Evolutionary conservation across 2,797 vertebrate genomes (phyloP).

Genomic region (Gallirallus australis): DNA sequence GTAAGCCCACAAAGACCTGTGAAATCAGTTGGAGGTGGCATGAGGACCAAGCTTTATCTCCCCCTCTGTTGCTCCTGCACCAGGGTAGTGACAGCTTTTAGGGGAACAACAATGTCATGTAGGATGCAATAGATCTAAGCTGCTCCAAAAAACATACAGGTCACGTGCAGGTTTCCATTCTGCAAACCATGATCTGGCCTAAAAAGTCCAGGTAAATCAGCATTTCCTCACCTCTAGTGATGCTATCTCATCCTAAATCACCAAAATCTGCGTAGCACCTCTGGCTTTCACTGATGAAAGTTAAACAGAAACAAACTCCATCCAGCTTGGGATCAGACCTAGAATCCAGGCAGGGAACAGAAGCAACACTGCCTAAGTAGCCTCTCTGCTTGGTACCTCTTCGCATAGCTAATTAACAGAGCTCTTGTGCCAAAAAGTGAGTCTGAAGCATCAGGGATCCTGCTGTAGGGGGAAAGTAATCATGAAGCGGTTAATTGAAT

Average conservation of each 20-base stretch:
- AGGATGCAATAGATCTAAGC: background rate
- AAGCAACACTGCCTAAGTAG: background rate
- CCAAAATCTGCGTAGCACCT: background rate
- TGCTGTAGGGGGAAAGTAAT: background rate
- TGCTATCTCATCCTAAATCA: background rate
- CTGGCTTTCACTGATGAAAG: background rate
- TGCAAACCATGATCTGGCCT: background rate
- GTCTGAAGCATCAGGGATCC: conserved; percentile 12
- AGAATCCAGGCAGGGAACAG: background rate
- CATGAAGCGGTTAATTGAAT: conserved; percentile 49
- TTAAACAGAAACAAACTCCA: background rate
- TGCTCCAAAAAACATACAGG: background rate
- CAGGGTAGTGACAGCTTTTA: background rate
- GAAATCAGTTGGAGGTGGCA: background rate
- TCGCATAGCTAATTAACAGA: conserved; percentile 18
- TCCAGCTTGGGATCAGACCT: background rate
- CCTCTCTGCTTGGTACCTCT: background rate
- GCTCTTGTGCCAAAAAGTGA: background rate
- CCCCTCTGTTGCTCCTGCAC: rapidly evolving
- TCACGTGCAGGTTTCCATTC: background rate
- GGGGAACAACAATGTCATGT: background rate
- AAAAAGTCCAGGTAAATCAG: background rate
- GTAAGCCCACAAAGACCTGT: background rate
- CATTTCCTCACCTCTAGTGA: background rate
- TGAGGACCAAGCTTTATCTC: background rate